Base-by-base conservation (phyloP, 2,888 invertebrate species). In the Chrysotoxum bicinctum region DNA sequence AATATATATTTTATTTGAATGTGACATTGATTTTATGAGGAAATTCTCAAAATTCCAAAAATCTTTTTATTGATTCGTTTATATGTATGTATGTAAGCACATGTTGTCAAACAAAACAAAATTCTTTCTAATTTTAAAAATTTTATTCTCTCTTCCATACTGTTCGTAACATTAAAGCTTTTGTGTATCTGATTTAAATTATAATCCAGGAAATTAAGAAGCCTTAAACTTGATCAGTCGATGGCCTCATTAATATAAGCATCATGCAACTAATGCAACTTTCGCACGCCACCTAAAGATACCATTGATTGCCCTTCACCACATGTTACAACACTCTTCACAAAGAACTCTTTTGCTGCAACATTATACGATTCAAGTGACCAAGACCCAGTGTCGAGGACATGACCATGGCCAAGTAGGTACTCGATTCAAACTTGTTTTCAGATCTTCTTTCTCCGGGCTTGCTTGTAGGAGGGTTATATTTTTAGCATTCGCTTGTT, bases 321-420 rank as follows among this genome's bases (percentile, higher is more conserved):
- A 50, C 50, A 23, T 21, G 50, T 35, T 48, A 60, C 23, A 72
- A 6, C 62, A 66, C 32, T 70, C 58, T 5, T 23, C 21, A 37
- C 7, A 54, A 80, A 32, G 16, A 30, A 54, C 48, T 56, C 70
- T 64, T 70, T 26, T 35, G 45, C 37, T 19, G 26, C 26, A 37
- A 43, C 14, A 60, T 10, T 21, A 62, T 43, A 48, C 16, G 32
- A 21, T 23, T 50, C 50, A 83, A 78, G 23, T 74, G 74, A 50
- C 74, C 83, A 74, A 73, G 78, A 83, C 78, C 74, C 78, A 83
- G 73, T 77, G 73, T 54, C 62, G 56, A 69, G 74, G 74, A 77
- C 83, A 74, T 62, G 48, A 69, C 78, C 83, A 78, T 69, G 69
- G 74, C 45, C 77, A 83, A 74, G 40, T 73, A 32, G 60, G 30